Conservation (phyloP, 2,888 invertebrate species). For the Athalia circularis region DNA sequence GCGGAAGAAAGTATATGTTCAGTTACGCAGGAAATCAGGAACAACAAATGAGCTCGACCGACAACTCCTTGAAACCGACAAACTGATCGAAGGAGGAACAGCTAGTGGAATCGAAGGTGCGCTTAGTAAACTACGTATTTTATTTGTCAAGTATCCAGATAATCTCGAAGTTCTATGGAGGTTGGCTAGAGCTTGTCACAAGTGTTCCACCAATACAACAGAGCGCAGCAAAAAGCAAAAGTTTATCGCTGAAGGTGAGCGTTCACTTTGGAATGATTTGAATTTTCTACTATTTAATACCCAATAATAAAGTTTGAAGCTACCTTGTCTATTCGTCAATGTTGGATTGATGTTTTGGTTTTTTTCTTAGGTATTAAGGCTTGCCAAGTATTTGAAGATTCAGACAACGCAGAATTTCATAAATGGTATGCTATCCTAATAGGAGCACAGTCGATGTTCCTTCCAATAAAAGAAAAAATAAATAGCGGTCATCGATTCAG, state of each 20-base stretch:
- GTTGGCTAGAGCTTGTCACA: constrained; percentile 65
- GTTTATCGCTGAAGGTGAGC: constrained; percentile 64
- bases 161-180: constrained; percentile 69
- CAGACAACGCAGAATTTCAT: constrained; percentile 78
- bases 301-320: not conserved
- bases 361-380: constrained; percentile 75
- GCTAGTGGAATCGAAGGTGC: constrained; percentile 53
- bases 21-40: constrained; percentile 68
- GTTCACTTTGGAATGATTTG: not conserved
- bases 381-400: constrained; percentile 77
- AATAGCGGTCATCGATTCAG: constrained; percentile 81
- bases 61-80: constrained; percentile 60
- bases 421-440: constrained; percentile 85
- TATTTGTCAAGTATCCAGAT: constrained; percentile 60
- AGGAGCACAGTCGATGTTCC: constrained; percentile 79
- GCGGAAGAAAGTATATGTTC: constrained; percentile 67
- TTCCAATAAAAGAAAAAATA: constrained; percentile 80
- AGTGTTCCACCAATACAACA: constrained; percentile 56
- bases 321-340: not conserved
- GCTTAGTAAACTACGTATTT: constrained; percentile 60
- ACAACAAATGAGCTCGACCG: constrained; percentile 59
- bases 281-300: not conserved
- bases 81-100: constrained; percentile 54
- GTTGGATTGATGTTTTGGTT: not conserved
- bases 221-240: constrained; percentile 56